Base-by-base conservation (phyloP, 2,113 vertebrate genomes). In the Rissa tridactyla region DNA sequence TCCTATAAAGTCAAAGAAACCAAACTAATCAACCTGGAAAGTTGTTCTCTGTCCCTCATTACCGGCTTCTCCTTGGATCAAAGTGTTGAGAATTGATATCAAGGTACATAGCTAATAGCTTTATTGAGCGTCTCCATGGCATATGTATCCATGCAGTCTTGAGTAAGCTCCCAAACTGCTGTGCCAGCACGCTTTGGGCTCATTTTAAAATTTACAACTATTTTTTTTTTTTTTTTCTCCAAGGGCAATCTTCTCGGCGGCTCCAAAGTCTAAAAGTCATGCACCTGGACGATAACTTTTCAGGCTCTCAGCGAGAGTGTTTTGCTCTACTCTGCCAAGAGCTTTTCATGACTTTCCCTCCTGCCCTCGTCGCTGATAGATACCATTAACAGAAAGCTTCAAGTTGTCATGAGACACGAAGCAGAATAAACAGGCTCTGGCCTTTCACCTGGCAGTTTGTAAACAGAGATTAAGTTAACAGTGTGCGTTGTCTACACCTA, bases 391-490 rank as follows among this genome's bases (percentile, higher is more conserved):
- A 84, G 72, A 93, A 88, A 90, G 21, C 64, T 92, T 88, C 75
- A 71, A 78, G 57, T 72, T 96, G 81, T 88, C 86, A 71, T 25
- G 52, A 96, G 93, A 96, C 44, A 44, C 0, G 34, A 91, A 96
- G 25, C 94, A 96, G 92, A 95, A 93, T 89, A 91, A 95, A 83
- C 89, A 88, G 55, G 12, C 42, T 52, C 75, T 94, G 77, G 58
- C 54, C 75, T 95, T 97, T 96, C 91, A 94, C 91, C 55, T 75
- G 46, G 38, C 61, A 90, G 91, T 96, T 96, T 96, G 95, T 96
- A 96, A 96, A 93, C 82, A 97, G 84, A 93, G 90, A 95, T 96
- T 94, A 96, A 96, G 66, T 90, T 95, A 88, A 84, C 69, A 82
- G 30, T 38, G 13, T 91, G 65, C 30, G 44, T 81, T 96, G 83